phyloP scores from a whole-genome alignment of 2,888 invertebrate species.

The Protodeltote pygarga region DNA sequence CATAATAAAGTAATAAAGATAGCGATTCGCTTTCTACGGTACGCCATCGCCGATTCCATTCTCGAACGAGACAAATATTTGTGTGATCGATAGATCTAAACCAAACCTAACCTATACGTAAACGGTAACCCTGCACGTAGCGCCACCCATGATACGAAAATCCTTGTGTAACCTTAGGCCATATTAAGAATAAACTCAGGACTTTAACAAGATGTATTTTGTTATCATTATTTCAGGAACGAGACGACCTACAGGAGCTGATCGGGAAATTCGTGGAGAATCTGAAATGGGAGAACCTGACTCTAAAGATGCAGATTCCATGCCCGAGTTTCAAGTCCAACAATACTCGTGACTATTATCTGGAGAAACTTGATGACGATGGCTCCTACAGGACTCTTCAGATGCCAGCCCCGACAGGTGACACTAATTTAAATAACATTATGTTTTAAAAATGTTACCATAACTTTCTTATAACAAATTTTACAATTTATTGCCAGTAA shows the following conservation, averaged over 20 bases:
- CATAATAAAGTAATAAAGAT: too few species aligned
- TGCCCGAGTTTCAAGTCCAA: constrained; percentile 58
- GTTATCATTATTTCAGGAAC: constrained; percentile 58
- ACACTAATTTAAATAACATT: too few species aligned
- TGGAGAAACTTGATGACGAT: constrained; percentile 68
- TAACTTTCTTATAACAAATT: too few species aligned
- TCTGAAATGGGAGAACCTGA: constrained; percentile 68
- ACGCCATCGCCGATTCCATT: too few species aligned
- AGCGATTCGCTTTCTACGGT: too few species aligned
- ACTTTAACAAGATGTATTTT: background rate
- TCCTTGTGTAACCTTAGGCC: constrained; percentile 6
- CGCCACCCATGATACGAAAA: too few species aligned
- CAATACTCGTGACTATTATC: constrained; percentile 65
- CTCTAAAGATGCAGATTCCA: constrained; percentile 75
- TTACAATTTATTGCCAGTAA: background rate
- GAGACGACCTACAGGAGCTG: constrained; percentile 59
- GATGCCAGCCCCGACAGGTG: constrained; percentile 67
- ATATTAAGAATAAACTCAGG: too few species aligned
- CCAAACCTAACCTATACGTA: too few species aligned
- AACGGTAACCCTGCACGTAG: too few species aligned
- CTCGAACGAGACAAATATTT: too few species aligned
- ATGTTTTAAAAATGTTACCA: too few species aligned
- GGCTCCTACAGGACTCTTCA: constrained; percentile 75
- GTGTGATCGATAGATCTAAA: too few species aligned
- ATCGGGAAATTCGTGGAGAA: constrained; percentile 70